Base-by-base conservation (phyloP, 2,888 invertebrate genomes). In the Caenorhabditis sp. region DNA sequence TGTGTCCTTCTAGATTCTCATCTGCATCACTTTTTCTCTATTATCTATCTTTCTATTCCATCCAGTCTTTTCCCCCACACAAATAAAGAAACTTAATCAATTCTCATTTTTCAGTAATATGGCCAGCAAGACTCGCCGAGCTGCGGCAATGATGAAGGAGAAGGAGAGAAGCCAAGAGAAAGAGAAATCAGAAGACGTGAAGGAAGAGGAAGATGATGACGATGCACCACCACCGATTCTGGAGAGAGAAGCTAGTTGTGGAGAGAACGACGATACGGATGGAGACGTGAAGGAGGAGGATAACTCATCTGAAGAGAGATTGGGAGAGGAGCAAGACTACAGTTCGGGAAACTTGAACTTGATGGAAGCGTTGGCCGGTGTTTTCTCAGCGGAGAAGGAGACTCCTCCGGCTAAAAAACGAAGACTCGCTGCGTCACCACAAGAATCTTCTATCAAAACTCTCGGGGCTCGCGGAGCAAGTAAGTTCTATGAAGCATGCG, bases 241-340 rank as follows among this genome's bases (percentile, higher is more conserved):
- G n/a, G 80, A 80, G 24, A 56, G 80, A 72, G 72, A 80, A 59
- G 24, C 16, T 2, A 73, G 73, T 49, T 72, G 80, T 41, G 72
- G 56, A 24, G 80, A 73, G n/a, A 66, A 58, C 12, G 80, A 59
- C 4, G 80, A 80, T 12, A 56, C 70, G 6, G 70, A 79, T 44
- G 70, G 77, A 16, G 51, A 58, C 4, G 44, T 4, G 2, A 64
- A 70, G 26, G 70, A 64, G 38, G 77, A 14, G 41, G 77, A 70
- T 14, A 54, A 61, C n/a, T 24, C 19, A 47, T 47, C 47, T n/a
- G 47, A 19, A 47, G 47, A 19, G 4, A 47, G 7, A n/a, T 7
- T 19, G 19, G 19, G 19, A 8, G 47, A 56, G 54, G 26, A 6
- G 41, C 3, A 54, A 31, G n/a, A 58, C 1, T n/a, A n/a, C n/a